A percentile compares a stretch with the other conserved stretches of the same genome.
phyloP scores from a whole-genome alignment of 1,140 invertebrate species.

The Bombus haemorrhoidalis region DNA sequence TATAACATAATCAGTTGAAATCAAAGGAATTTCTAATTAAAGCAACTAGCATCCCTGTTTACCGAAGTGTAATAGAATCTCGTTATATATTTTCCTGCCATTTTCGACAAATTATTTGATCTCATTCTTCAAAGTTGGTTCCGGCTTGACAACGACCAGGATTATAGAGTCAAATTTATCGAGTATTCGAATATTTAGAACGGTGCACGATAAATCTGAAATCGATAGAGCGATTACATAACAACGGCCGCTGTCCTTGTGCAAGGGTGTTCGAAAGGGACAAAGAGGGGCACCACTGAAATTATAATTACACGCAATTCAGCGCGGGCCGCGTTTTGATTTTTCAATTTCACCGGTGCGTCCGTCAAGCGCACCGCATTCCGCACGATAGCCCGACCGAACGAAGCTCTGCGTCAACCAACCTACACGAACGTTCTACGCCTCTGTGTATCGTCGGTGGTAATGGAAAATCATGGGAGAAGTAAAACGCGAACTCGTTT shows the following conservation, averaged over 20 bases:
- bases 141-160: too few species aligned
- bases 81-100: too few species aligned
- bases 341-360: constrained; percentile 29
- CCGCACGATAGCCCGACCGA: neutral
- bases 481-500: constrained; percentile 14
- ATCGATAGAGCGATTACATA: constrained; percentile 29
- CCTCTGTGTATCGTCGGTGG: neutral
- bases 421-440: neutral
- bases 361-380: constrained; percentile 6
- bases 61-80: too few species aligned
- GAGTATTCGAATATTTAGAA: constrained; percentile 1
- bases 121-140: neutral
- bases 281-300: neutral
- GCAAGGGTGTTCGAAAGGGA: neutral
- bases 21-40: too few species aligned
- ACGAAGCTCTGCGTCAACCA: neutral
- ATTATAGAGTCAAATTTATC: constrained; percentile 3
- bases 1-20: too few species aligned
- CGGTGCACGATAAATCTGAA: constrained; percentile 9
- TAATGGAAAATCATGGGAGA: constrained; percentile 29
- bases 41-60: too few species aligned
- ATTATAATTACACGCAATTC: constrained; percentile 35
- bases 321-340: constrained; percentile 7
- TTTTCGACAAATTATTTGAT: neutral
- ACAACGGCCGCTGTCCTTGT: neutral